These are phyloP conservation scores for Albula goreensis DNA, from an alignment of 2,113 vertebrate species.

Conservation along the genomic window DNA sequence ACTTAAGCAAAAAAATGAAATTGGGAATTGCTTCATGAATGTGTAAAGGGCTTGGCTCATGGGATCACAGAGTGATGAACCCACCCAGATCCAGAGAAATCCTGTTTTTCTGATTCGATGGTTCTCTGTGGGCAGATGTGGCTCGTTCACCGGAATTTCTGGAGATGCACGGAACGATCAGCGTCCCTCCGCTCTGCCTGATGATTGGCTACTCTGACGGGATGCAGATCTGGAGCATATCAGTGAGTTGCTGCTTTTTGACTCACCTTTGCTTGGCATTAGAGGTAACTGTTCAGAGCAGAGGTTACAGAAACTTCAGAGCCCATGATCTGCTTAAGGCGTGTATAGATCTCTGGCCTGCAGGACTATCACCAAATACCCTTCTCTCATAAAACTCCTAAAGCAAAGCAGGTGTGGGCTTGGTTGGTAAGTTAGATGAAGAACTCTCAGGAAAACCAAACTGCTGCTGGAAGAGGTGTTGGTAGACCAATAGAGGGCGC, in stretches of 20 bases:
- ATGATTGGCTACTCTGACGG: conserved; percentile 94
- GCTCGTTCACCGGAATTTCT: conserved; percentile 88
- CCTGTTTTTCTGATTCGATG: neutral
- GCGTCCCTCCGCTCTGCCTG: conserved; percentile 87
- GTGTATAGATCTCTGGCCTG: neutral
- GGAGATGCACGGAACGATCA: conserved; percentile 85
- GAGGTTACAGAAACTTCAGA: neutral
- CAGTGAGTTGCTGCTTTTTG: conserved; percentile 75
- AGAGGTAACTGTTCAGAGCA: neutral
- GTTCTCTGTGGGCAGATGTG: conserved; percentile 69
- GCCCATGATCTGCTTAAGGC: no score
- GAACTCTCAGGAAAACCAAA: no score
- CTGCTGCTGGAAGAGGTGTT: no score
- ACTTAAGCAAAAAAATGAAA: neutral
- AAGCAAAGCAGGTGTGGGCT: no score
- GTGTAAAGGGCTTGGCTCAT: neutral
- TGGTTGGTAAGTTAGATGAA: no score
- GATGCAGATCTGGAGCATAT: conserved; percentile 95
- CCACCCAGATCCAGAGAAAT: neutral
- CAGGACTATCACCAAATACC: no score
- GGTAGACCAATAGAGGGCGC: no score
- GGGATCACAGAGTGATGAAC: neutral
- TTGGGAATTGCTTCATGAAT: neutral
- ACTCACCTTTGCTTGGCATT: neutral
- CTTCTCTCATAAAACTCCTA: no score